These are phyloP conservation scores for Sogatella furcifera DNA, from an alignment of 1,140 invertebrate species.

Conservation along the genomic window DNA sequence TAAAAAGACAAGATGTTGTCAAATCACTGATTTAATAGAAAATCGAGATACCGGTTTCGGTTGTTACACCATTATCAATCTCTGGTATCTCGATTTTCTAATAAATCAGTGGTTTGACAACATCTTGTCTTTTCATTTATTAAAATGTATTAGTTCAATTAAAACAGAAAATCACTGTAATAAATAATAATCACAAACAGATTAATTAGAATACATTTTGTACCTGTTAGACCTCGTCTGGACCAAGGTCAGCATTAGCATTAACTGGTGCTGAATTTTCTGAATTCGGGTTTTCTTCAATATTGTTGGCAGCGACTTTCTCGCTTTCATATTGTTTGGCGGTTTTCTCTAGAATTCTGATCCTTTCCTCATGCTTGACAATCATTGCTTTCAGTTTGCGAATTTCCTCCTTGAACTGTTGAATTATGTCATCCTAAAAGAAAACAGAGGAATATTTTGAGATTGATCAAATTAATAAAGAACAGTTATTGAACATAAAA, in stretches of 20 bases:
- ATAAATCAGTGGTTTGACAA: too few relatives aligned
- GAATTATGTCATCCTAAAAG: conserved; percentile 50
- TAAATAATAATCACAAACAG: neutral
- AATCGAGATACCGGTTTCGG: too few relatives aligned
- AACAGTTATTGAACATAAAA: too few relatives aligned
- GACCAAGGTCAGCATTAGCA: conserved; percentile 16
- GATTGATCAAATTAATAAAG: too few relatives aligned
- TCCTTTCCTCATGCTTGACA: conserved; percentile 87
- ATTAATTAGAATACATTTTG: too few relatives aligned
- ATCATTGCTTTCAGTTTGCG: conserved; percentile 86
- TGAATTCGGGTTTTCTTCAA: neutral
- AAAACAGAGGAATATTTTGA: neutral
- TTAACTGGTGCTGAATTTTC: neutral
- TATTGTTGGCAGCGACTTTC: conserved; percentile 7
- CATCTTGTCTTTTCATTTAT: too few relatives aligned
- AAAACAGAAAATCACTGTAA: too few relatives aligned
- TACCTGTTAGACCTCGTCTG: conserved; percentile 19
- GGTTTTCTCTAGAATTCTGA: conserved; percentile 55
- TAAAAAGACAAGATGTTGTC: too few relatives aligned
- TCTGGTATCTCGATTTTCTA: too few relatives aligned
- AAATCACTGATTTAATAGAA: too few relatives aligned
- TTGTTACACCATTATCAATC: too few relatives aligned
- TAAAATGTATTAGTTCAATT: too few relatives aligned
- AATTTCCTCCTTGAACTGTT: conserved; percentile 76
- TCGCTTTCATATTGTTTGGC: conserved; percentile 4